These are phyloP conservation scores for Brevipalpus yothersi DNA, from an alignment of 1,140 invertebrate species.

Conservation along the genomic window DNA sequence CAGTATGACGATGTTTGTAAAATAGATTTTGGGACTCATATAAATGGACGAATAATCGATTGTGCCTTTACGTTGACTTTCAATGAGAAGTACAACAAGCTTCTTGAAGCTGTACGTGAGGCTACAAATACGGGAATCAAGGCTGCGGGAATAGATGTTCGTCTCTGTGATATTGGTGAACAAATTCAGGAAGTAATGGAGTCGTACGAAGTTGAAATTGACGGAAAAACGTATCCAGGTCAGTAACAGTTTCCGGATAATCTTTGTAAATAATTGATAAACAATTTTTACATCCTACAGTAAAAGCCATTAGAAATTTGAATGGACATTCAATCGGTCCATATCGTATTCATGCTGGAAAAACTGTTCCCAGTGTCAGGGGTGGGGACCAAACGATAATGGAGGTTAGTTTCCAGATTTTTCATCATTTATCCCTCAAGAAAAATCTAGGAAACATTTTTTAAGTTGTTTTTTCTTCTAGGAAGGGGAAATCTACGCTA, in stretches of 20 bases:
- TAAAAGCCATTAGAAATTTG: conserved; percentile 91
- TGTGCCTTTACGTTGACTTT: conserved; percentile 95
- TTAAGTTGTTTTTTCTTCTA: conserved; percentile 8
- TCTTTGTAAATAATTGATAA: background rate
- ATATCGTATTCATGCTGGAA: conserved; percentile 93
- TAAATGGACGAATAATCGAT: conserved; percentile 93
- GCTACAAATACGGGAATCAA: conserved; percentile 93
- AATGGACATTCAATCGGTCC: conserved; percentile 95
- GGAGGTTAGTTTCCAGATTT: conserved; percentile 33
- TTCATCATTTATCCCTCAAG: background rate
- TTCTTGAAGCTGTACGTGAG: conserved; percentile 84
- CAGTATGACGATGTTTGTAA: conserved; percentile 94
- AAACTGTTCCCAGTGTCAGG: conserved; percentile 98
- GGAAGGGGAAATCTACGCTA: conserved; percentile 96
- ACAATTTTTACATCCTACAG: conserved; percentile 17
- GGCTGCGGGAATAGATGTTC: conserved; percentile 79
- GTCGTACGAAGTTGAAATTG: conserved; percentile 90
- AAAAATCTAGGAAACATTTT: background rate
- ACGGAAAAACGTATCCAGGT: conserved; percentile 78
- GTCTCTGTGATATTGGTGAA: conserved; percentile 87
- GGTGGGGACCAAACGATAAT: conserved; percentile 88
- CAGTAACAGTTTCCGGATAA: background rate
- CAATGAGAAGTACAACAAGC: conserved; percentile 83
- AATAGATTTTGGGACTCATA: conserved; percentile 98
- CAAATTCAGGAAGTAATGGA: conserved; percentile 99